Conservation (phyloP, 2,113 vertebrate genomes). For the Tachysurus fulvidraco region DNA sequence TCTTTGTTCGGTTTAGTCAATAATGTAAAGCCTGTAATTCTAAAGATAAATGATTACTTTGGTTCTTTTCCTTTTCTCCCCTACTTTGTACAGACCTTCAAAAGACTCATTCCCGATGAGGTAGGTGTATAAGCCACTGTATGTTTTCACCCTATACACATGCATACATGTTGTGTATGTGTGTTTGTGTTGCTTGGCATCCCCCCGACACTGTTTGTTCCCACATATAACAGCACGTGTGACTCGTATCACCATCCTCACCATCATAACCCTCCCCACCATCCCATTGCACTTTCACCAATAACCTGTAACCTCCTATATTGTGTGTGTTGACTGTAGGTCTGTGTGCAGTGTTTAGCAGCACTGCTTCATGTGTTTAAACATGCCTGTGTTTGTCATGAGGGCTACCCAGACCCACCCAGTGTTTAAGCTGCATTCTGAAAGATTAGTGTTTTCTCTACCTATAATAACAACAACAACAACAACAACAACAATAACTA, state of each 20-base stretch:
- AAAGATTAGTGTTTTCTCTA: not conserved
- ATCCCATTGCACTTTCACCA: not conserved
- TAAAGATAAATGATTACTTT: slow-evolving; percentile 7
- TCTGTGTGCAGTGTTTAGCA: slow-evolving; percentile 18
- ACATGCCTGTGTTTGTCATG: not conserved
- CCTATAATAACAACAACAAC: not conserved
- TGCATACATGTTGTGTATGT: slow-evolving; percentile 26
- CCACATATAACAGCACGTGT: not conserved
- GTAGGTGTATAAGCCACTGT: slow-evolving; percentile 72
- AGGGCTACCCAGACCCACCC: not conserved
- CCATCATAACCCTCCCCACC: not conserved
- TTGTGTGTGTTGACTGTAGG: slow-evolving; percentile 22
- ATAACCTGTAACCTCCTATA: slow-evolving; percentile 23
- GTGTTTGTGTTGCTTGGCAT: slow-evolving; percentile 33
- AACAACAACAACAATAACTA: not conserved
- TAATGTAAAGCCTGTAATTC: not conserved
- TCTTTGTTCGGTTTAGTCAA: not conserved
- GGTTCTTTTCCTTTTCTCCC: slow-evolving; percentile 42
- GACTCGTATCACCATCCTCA: not conserved
- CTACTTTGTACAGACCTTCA: slow-evolving; percentile 79
- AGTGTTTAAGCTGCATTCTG: slow-evolving; percentile 26
- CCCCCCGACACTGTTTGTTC: slow-evolving; percentile 15
- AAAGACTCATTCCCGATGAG: slow-evolving; percentile 91
- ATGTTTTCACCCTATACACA: slow-evolving; percentile 35
- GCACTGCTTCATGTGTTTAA: slow-evolving; percentile 6